A percentile compares a stretch with the other conserved stretches of the same genome.
phyloP scores from a whole-genome alignment of 1,140 invertebrate genomes.

The Hylyphantes graminicola region DNA sequence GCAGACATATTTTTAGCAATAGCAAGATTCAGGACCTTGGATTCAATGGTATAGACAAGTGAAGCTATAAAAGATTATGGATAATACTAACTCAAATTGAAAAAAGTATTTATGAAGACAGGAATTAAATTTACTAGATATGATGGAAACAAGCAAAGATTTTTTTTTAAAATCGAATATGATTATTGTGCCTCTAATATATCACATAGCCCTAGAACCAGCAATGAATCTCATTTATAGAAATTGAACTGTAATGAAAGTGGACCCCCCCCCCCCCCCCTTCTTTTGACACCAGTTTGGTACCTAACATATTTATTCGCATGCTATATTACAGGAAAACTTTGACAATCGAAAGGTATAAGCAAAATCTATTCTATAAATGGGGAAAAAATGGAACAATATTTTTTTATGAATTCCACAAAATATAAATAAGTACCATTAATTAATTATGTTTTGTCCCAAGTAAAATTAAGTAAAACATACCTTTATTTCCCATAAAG shows the following conservation, averaged over 20 bases:
- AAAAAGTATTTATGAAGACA: not conserved
- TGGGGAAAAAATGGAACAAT: not conserved
- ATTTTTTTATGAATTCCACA: not conserved
- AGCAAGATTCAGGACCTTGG: slow-evolving; percentile 26
- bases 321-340: no score
- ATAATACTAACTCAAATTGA: not conserved
- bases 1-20: not conserved
- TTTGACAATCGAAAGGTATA: no score
- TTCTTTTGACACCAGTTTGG: no score
- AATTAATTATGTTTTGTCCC: not conserved
- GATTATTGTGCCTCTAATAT: not conserved
- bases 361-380: no score
- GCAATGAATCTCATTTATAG: no score
- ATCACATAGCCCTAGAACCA: not conserved
- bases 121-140: not conserved
- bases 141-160: no score
- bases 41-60: not conserved
- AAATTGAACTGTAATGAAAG: no score
- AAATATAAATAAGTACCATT: not conserved
- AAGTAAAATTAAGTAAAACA: not conserved
- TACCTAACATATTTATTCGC: no score
- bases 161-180: not conserved
- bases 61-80: not conserved
- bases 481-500: slow-evolving; percentile 88
- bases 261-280: no score